Base-by-base conservation (phyloP, 2,888 invertebrate genomes). In the Cybosia mesomella region DNA sequence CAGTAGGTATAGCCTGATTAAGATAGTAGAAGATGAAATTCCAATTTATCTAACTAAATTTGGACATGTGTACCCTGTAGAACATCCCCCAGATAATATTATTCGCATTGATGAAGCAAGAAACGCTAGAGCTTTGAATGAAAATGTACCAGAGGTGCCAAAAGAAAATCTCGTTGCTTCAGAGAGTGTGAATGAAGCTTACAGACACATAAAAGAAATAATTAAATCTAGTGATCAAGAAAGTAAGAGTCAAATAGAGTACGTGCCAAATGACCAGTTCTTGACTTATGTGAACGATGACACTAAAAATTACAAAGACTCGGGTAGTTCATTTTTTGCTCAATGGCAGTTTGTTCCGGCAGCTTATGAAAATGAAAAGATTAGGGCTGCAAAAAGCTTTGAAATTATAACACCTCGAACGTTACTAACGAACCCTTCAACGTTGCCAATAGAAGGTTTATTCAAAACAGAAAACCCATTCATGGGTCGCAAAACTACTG, bases 1-100 rank as follows among this genome's bases (percentile, higher is more conserved):
- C 0, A 97, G 96, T 85, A 95, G 97, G 76, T 96, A 96, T 49
- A 97, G 96, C 76, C 93, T 96, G 24, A 97, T 97, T 21, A 97
- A 97, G 87, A 95, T 97, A 64, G 95, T 97, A 4, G 96, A 96
- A 89, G 95, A 95, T 79, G 95, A 95, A 81, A 95, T 95, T 18
- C 95, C 95, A 60, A 94, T 95, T 72, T 95, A 95, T 80, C 81
- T 95, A 22, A 95, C 95, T 11, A 95, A 93, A 82, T 85, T 90
- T 32, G 92, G 95, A 4, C 95, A 93, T 71, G 87, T 94, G 21
- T 95, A 95, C 79, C 95, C 95, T 15, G 95, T 94, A 28, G 95
- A 93, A 72, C 91, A 95, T 76, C 94, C 93, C 21, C 95, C 95
- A 11, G 89, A 94, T 74, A 94, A 95, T 77, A 89, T 91, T 13